phyloP scores from a whole-genome alignment of 2,888 invertebrate species.

The Periphyllus acericola region DNA sequence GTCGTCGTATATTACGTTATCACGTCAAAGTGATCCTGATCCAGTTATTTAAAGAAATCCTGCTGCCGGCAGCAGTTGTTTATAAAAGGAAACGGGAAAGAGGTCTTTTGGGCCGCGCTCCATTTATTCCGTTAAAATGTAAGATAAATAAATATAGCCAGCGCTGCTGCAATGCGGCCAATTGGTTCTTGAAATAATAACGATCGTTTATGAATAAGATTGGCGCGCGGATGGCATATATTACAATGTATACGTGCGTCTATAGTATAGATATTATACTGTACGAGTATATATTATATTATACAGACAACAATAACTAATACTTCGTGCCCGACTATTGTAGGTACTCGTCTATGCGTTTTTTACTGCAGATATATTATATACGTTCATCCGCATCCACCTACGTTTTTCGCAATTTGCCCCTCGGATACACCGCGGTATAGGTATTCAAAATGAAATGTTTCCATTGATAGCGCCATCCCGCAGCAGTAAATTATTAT shows the following conservation, averaged over 20 bases:
- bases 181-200: conserved; percentile 8
- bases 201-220: conserved; percentile 1
- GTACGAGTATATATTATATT: no score
- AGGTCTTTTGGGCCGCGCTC: not conserved
- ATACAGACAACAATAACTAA: no score
- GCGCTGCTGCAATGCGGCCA: not conserved
- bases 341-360: no score
- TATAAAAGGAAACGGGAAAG: not conserved
- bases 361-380: no score
- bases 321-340: no score
- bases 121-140: conserved; percentile 4
- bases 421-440: no score
- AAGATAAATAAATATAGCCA: not conserved
- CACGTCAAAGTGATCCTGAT: not conserved
- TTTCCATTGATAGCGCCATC: no score
- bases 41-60: conserved; percentile 5
- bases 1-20: not conserved
- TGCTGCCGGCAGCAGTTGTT: not conserved
- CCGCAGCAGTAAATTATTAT: no score
- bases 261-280: no score
- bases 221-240: not conserved
- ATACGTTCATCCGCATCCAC: no score
- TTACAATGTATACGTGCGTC: not conserved
- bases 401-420: no score
- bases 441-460: no score